phyloP scores from a whole-genome alignment of 2,113 vertebrate genomes.

The Bathybates hornii region DNA sequence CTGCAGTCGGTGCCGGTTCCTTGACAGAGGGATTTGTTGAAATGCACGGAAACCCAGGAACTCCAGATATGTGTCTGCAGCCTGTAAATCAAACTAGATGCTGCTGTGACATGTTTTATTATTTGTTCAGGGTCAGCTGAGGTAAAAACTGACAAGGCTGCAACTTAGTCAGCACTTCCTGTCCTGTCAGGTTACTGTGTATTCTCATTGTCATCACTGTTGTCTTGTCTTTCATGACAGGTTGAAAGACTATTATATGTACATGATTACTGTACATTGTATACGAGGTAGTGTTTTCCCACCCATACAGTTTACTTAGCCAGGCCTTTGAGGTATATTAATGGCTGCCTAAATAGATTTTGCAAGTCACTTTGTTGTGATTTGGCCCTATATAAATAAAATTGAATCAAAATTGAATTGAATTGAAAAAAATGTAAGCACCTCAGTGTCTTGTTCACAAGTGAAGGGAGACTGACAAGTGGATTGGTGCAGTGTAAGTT shows the following conservation, averaged over 20 bases:
- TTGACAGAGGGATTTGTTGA: neutral
- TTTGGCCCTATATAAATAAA: neutral
- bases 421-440: neutral
- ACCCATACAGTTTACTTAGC: neutral
- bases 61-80: neutral
- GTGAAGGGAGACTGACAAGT: neutral
- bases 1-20: neutral
- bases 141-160: neutral
- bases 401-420: neutral
- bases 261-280: neutral
- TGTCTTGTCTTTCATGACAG: neutral
- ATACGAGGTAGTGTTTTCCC: neutral
- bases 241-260: neutral
- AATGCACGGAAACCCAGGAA: neutral
- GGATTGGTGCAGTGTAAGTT: neutral
- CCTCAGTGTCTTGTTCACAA: neutral
- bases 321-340: neutral
- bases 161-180: constrained; percentile 9
- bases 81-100: neutral
- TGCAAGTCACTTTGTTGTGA: neutral
- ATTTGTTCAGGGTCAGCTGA: constrained; percentile 6
- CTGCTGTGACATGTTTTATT: constrained; percentile 1
- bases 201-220: neutral
- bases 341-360: neutral
- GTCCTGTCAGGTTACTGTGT: neutral